Conservation (phyloP, 53 echinoderm and acorn worm species). For the Echinarachnius parma region DNA sequence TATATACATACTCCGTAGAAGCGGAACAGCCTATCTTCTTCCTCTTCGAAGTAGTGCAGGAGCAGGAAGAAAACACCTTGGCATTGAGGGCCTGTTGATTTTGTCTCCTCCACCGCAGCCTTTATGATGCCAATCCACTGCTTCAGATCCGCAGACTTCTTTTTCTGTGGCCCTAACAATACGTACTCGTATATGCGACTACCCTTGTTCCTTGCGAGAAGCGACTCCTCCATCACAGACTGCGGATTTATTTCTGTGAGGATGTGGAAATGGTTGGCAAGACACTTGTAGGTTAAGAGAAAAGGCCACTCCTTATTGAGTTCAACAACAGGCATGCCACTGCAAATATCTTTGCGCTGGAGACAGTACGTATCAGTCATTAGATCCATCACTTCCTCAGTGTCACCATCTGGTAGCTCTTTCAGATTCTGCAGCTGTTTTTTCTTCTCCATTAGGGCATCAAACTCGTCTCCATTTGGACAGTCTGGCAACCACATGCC, state of each 20-base stretch:
- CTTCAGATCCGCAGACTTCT: slow-evolving; percentile 37
- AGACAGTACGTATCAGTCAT: slow-evolving; percentile 50
- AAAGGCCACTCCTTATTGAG: slow-evolving; percentile 58
- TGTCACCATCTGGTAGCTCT: slow-evolving; percentile 46
- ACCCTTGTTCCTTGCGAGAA: slow-evolving; percentile 49
- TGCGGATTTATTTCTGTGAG: slow-evolving; percentile 44
- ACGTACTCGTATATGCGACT: slow-evolving; percentile 46
- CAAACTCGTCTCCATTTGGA: slow-evolving; percentile 46
- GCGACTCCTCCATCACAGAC: slow-evolving; percentile 47
- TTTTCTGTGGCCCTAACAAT: slow-evolving; percentile 46
- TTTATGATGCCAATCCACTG: slow-evolving; percentile 50
- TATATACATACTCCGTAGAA: slow-evolving; percentile 24
- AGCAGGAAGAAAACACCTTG: slow-evolving; percentile 54
- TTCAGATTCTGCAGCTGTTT: slow-evolving; percentile 48
- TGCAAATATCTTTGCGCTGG: slow-evolving; percentile 53
- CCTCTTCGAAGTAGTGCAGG: slow-evolving; percentile 49
- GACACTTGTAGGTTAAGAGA: slow-evolving; percentile 52
- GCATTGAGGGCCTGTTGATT: slow-evolving; percentile 45
- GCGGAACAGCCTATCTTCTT: slow-evolving; percentile 51
- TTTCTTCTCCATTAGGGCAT: slow-evolving; percentile 49
- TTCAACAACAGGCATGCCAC: slow-evolving; percentile 48
- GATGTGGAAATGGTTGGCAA: slow-evolving; percentile 44
- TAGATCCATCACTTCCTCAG: slow-evolving; percentile 46
- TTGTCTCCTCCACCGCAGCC: slow-evolving; percentile 48
- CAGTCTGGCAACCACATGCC: slow-evolving; percentile 49